Conservation (phyloP, 2,113 vertebrate genomes). For the Narcine bancroftii region DNA sequence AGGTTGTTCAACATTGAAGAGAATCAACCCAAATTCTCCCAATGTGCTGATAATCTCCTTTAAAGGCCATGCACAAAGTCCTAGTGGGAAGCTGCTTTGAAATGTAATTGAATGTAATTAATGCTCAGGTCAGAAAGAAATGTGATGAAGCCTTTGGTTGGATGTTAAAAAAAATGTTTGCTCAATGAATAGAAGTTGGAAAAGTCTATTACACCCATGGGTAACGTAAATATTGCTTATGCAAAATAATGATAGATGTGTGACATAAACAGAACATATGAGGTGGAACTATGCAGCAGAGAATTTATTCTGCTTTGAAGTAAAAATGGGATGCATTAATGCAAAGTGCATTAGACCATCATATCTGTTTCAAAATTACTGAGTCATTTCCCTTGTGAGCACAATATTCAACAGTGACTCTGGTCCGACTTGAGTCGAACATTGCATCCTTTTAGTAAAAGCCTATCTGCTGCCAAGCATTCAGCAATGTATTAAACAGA, state of each 20-base stretch:
- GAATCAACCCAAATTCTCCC: neutral
- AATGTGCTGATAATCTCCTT: neutral
- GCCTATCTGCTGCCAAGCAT: neutral
- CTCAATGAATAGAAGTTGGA: neutral
- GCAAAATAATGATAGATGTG: neutral
- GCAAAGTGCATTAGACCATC: neutral
- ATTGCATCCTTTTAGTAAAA: neutral
- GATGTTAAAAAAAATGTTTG: neutral
- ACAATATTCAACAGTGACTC: neutral
- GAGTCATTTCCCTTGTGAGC: neutral
- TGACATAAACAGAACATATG: slow-evolving; percentile 7
- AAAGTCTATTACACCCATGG: neutral
- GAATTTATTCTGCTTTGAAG: neutral
- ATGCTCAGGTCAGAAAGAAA: neutral
- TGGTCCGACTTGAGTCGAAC: neutral
- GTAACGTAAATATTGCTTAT: slow-evolving; percentile 1
- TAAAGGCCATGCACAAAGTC: neutral
- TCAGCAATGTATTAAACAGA: neutral
- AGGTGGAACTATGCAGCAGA: neutral
- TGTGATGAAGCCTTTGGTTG: neutral
- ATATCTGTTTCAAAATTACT: neutral
- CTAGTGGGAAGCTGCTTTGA: neutral
- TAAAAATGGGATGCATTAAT: no score
- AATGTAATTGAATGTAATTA: neutral
- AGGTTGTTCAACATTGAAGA: neutral